Evolutionary conservation across 2,888 invertebrate genomes (phyloP), one percentile per base, ranked within the genome.

Genomic region (Troides helena): DNA sequence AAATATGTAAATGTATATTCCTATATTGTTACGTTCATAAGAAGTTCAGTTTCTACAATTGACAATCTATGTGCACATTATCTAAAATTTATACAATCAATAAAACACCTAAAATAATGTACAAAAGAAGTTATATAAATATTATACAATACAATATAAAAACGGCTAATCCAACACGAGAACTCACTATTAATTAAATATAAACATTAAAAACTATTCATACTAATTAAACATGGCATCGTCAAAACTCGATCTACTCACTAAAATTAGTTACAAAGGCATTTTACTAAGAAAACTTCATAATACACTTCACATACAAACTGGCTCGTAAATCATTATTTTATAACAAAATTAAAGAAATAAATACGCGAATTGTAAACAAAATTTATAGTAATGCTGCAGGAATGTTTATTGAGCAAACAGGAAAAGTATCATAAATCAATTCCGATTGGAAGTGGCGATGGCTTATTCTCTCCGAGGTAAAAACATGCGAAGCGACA

Each of bases 181-280:
- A 92, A 90, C 90, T 90, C 89, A 91, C 90, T 89, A 77, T 57
- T 78, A 68, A 82, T 87, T 86, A 88, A 53, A 86, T 85, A 82
- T 75, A 69, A 73, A 77, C 76, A 76, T 72, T 74, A 74, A 77
- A 75, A 67, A 74, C 74, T 78, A 78, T 73, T 67, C 76, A 76
- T 73, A 78, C 78, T 78, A 75, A 81, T 81, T 82, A n/a, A 87
- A 85, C 85, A 89, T 89, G 90, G 89, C 90, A 88, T 85, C 85
- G 76, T 81, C 80, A 72, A 69, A 68, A 69, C 59, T 60, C 30
- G 46, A 39, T 71, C 59, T 73, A 66, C 76, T 80, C 74, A 75
- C 77, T 78, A 81, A 80, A 72, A 77, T 78, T 80, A 76, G 78
- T 65, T 69, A 65, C 50, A 66, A 87, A 87, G 87, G 85, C 87